Base-by-base conservation (phyloP, 2,888 invertebrate species). In the Heliconius sara region DNA sequence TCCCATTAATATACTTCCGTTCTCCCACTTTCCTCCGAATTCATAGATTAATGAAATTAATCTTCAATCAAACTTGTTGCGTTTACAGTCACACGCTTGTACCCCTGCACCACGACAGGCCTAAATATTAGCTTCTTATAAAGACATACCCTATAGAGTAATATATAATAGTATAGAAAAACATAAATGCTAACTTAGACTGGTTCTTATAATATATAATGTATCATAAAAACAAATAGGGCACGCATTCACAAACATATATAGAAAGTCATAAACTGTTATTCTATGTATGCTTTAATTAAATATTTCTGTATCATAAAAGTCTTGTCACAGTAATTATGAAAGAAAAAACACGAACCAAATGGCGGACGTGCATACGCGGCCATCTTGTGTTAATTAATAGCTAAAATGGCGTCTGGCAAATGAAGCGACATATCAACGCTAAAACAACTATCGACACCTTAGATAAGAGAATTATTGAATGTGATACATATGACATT, bases 391-490 rank as follows among this genome's bases (percentile, higher is more conserved):
- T 81, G 79, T 78, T 82, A 81, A 81, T 81, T 79, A 78, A 72
- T 76, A 63, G 70, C 70, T 77, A 81, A 81, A 63, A 81, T 81
- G 79, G 80, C 80, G 79, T 79, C 74, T 70, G 78, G 74, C 78
- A 79, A 83, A 84, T 84, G 79, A 82, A 83, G 83, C 82, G 78
- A 82, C 83, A 81, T 83, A 79, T 83, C 83, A 83, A 81, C 78
- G 78, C 52, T 81, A 78, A 81, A 81, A 79, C 78, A 63, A 78
- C 78, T 80, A 80, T 82, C 78, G 79, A 68, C 66, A 80, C 66
- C 78, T 63, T 70, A 75, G 78, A 79, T 66, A n/a, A 75, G 3
- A 75, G 47, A 66, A 27, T 25, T 65, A 39, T 47, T 66, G 27
- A 75, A 75, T 65, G 27, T 75, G 75, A 47, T 27, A 75, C 6